Conservation (phyloP, 2,888 invertebrate genomes). For the Thereva nobilitata region DNA sequence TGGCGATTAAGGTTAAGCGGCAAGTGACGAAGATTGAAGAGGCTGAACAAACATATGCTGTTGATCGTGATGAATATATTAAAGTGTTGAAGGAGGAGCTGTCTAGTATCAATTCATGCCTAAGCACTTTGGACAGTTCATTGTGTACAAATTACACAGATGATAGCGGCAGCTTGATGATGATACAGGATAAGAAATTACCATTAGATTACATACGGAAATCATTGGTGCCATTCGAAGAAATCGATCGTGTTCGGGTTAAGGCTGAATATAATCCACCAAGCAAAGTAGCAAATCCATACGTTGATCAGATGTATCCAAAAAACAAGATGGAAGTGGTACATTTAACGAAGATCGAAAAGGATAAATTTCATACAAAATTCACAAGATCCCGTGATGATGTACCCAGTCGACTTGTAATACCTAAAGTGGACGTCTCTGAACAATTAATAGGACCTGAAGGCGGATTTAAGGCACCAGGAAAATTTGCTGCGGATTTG, state of each 20-base stretch:
- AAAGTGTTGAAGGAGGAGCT: constrained; percentile 52
- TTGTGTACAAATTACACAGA: constrained; percentile 54
- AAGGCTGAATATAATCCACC: constrained; percentile 49
- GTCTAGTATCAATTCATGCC: constrained; percentile 54
- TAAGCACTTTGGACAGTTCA: constrained; percentile 54
- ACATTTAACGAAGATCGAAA: no score
- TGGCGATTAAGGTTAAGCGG: constrained; percentile 43
- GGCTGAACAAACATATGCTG: constrained; percentile 38
- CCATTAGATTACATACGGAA: constrained; percentile 55
- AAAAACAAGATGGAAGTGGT: constrained; percentile 50
- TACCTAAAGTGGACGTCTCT: constrained; percentile 16
- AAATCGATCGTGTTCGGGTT: constrained; percentile 52
- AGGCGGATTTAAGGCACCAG: constrained; percentile 45
- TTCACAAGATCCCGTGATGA: no score
- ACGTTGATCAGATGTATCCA: constrained; percentile 51
- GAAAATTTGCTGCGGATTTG: constrained; percentile 53
- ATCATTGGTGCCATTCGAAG: constrained; percentile 55
- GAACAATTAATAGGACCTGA: constrained; percentile 47
- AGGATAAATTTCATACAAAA: no score
- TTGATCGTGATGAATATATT: constrained; percentile 47
- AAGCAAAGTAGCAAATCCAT: constrained; percentile 52
- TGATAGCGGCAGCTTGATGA: constrained; percentile 55
- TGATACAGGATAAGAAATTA: constrained; percentile 51
- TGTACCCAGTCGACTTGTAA: no score
- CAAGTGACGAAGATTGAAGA: constrained; percentile 39